Evolutionary conservation across 2,113 vertebrate species (phyloP), one percentile per base, ranked within the genome.

Genomic region (Pteronura brasiliensis): DNA sequence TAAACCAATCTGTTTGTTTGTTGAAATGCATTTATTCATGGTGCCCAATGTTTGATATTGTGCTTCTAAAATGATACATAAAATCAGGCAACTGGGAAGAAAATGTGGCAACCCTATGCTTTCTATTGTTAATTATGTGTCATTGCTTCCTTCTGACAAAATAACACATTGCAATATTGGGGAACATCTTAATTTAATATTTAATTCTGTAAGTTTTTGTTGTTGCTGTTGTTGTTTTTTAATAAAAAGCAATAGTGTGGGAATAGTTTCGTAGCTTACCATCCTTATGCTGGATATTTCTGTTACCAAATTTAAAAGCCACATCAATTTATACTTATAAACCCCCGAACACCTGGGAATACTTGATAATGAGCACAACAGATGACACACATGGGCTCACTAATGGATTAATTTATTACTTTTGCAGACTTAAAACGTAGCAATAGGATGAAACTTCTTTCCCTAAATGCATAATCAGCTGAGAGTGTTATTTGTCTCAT

Each of bases 371-470:
- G 14, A 97, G 97, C 59, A 97, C 34, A 96, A 96, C 25, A 94
- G 90, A 98, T 29, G 91, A 97, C 55, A 97, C 93, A 98, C 95
- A 96, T 31, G 23, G 83, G 71, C 52, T 97, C 79, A 92, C 91
- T 98, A 98, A 98, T 96, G 85, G 92, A 98, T 98, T 98, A 95
- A 98, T 98, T 98, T 98, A 97, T 97, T 97, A 95, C 34, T 93
- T 90, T 42, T 95, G 63, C 76, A 88, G 77, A 89, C 7, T 96
- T 47, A 97, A 96, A 88, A 89, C 81, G 91, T 59, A 98, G 90
- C 88, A 93, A 55, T 71, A 23, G 29, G n/a, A 74, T 88, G 89
- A 88, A 88, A 44, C 23, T 95, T 97, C 98, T 88, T 29, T 23
- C 27, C 44, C 72, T 93, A 92, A 93, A 95, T 92, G 76, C 52